Evolutionary conservation across 2,888 invertebrate species (phyloP), one percentile per base, ranked within the genome.

Genomic region (Sturmia bella): DNA sequence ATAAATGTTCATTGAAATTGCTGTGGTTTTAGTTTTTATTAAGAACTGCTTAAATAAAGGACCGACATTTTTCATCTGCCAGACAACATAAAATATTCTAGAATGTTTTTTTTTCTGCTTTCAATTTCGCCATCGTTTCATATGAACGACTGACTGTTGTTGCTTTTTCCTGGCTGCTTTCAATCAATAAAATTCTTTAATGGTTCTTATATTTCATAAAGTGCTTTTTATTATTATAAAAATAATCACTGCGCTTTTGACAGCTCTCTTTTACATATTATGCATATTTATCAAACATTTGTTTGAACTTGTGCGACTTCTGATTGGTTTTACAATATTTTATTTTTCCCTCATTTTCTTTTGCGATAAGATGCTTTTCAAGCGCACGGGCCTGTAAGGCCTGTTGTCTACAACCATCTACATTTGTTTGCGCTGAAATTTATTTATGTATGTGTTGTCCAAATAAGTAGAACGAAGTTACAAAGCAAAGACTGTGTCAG

Each of bases 231-330:
- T 68, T 52, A 39, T 15, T 41, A 17, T 45, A 3, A 19, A 32
- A 45, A 45, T 43, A 68, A 68, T 68, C 24, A 68, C 43, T 68
- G 52, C 43, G 17, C 4, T 54, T 54, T 41, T 54, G 68, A 54
- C 68, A 54, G 54, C 54, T 17, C 12, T 6, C n/a, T n/a, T n/a
- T n/a, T 52, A 2, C 39, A 24, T 52, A 41, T 39, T 27, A 41
- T 68, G 11, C 41, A 7, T 12, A 41, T 54, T 68, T 43, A 43
- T n/a, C n/a, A n/a, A n/a, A n/a, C n/a, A n/a, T n/a, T n/a, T n/a
- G n/a, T n/a, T n/a, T n/a, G n/a, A n/a, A n/a, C n/a, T n/a, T n/a
- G n/a, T n/a, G n/a, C n/a, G n/a, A n/a, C n/a, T n/a, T n/a, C n/a
- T n/a, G n/a, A n/a, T n/a, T n/a, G n/a, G n/a, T n/a, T n/a, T n/a